Evolutionary conservation across 2,888 invertebrate genomes (phyloP), one percentile per base, ranked within the genome.

Genomic region (Marronus borbonicus): DNA sequence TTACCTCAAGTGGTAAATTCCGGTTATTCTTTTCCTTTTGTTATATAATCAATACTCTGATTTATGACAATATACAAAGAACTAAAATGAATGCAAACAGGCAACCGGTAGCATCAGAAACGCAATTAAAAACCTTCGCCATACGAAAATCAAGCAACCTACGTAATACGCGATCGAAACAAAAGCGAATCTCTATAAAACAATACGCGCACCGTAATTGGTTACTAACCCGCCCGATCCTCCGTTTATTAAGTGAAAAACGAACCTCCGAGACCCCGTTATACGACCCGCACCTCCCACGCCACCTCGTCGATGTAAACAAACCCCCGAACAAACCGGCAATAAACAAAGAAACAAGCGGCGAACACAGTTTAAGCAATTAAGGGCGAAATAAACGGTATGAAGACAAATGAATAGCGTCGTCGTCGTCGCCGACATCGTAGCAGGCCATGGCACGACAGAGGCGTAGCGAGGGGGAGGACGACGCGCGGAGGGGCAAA

Each of bases 381-480:
- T 82, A 82, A 80, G 81, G 79, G 62, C 66, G 80, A 81, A 80
- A 79, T 80, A 81, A 81, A 82, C 78, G 79, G 78, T 78, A 84
- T 83, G 82, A 84, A 84, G 85, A 86, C 84, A 85, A 86, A 85
- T 85, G 85, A 84, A 85, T 81, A 82, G 80, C 80, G 83, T 81
- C 82, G 77, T 36, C 76, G 76, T 24, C 72, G 78, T 80, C 81
- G 82, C 83, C 84, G 83, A 82, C 72, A 58, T 24, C 72, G 72
- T 60, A 36, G 36, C 52, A 20, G 44, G 50, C 50, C 52, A 55
- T 58, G 17, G 58, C 17, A 82, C 81, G 81, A 17, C 17, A 20
- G 55, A 10, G 8, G 8, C 55, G 10, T 20, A 17, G 55, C 3
- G 8, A 20, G 55, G 55, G 17, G 55, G 55, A 8, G 17, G n/a